These are phyloP conservation scores for Triplophysa bombifrons DNA, from an alignment of 2,797 vertebrate genomes.

Conservation along the genomic window DNA sequence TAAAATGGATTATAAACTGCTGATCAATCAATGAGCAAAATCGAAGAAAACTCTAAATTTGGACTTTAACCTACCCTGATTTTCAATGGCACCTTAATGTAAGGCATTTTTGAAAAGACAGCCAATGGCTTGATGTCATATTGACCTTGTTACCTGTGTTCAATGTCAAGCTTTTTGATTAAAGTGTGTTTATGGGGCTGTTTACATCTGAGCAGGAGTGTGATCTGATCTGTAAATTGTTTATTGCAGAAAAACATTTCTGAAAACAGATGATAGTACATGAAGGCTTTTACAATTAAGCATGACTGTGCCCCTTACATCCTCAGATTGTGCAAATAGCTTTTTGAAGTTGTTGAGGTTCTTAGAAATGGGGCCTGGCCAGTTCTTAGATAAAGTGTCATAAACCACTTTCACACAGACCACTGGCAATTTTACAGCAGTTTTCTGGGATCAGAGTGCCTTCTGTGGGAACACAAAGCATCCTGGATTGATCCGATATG, in stretches of 20 bases:
- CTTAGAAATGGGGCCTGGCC: background rate
- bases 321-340: constrained; percentile 15
- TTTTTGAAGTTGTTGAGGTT: background rate
- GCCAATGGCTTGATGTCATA: background rate
- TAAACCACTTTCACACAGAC: too few species aligned
- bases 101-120: background rate
- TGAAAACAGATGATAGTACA: constrained; percentile 1
- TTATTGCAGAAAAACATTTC: background rate
- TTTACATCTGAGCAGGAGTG: background rate
- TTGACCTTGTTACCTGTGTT: constrained; percentile 6
- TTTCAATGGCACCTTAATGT: constrained; percentile 8
- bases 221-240: background rate
- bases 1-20: background rate
- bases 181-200: background rate
- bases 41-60: background rate
- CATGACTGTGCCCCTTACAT: background rate
- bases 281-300: background rate
- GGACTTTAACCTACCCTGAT: background rate
- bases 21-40: background rate
- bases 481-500: too few species aligned
- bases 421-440: too few species aligned
- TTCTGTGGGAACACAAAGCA: too few species aligned
- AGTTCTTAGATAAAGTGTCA: background rate
- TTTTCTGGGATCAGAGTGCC: too few species aligned
- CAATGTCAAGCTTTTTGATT: background rate